Evolutionary conservation across 2,888 invertebrate species (phyloP).

Genomic region (Watsonalla binaria): DNA sequence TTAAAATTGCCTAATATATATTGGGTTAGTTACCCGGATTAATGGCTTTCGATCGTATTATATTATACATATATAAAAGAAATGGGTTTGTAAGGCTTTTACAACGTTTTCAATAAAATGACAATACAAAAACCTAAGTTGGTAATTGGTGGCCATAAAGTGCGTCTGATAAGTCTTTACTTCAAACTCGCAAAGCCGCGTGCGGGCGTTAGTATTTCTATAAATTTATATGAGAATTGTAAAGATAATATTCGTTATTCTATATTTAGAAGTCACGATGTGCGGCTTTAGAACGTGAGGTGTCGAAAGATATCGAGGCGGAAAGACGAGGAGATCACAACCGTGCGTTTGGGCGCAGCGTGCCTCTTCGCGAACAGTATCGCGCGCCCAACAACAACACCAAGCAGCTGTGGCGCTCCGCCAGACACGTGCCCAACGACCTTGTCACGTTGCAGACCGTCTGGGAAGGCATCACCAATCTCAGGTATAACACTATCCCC

Average conservation of each 20-base stretch:
- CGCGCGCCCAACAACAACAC: constrained; percentile 73
- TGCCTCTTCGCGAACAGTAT: constrained; percentile 66
- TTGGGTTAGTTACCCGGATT: too few species aligned
- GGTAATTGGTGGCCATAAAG: too few species aligned
- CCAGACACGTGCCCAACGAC: constrained; percentile 76
- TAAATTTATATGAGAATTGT: background rate
- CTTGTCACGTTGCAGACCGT: constrained; percentile 80
- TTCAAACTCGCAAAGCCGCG: background rate
- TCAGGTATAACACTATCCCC: constrained; percentile 52
- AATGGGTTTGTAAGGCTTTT: too few species aligned
- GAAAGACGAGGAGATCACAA: constrained; percentile 50
- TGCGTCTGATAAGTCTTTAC: background rate
- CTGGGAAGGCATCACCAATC: constrained; percentile 81
- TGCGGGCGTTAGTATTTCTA: background rate
- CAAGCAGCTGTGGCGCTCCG: constrained; percentile 75
- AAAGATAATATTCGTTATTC: background rate
- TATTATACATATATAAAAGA: too few species aligned
- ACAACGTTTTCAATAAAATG: too few species aligned
- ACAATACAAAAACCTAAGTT: too few species aligned
- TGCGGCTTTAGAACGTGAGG: constrained; percentile 55
- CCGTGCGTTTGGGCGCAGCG: constrained; percentile 68
- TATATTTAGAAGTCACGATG: constrained; percentile 44
- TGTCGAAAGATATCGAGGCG: constrained; percentile 68
- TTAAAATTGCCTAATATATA: too few species aligned
- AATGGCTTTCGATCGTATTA: too few species aligned